Conservation (phyloP, 2,888 invertebrate genomes). For the Myopa tessellatipennis region DNA sequence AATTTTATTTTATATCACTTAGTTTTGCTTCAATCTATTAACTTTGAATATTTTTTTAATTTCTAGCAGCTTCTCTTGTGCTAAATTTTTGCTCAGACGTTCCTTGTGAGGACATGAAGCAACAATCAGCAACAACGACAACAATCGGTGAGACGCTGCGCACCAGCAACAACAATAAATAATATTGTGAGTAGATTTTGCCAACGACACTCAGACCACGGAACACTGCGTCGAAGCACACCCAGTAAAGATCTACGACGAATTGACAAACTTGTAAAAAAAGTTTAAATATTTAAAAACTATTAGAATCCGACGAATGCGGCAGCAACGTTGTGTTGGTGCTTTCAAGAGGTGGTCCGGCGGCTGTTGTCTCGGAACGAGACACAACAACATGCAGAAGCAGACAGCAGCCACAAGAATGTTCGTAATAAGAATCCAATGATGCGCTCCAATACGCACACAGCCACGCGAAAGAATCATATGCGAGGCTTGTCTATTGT, state of each 20-base stretch:
- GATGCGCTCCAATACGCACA: neutral
- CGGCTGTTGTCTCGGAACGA: neutral
- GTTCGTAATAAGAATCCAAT: no score
- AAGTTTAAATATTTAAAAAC: constrained; percentile 65
- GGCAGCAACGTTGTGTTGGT: constrained; percentile 27
- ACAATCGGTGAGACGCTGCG: neutral
- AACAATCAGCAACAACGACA: neutral
- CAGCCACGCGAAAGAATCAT: neutral
- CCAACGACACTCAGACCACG: constrained; percentile 29
- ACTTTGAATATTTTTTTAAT: neutral
- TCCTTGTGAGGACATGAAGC: neutral
- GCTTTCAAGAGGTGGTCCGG: constrained; percentile 3
- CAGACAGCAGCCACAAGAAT: neutral
- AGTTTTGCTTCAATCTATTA: neutral
- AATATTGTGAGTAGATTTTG: constrained; percentile 5
- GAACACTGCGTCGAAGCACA: constrained; percentile 57
- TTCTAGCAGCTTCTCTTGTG: neutral
- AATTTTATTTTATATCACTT: neutral
- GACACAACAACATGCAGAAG: neutral
- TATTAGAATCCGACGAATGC: constrained; percentile 37
- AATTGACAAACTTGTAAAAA: constrained; percentile 64
- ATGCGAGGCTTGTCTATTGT: constrained; percentile 29
- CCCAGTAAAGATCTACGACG: constrained; percentile 63
- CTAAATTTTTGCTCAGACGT: constrained; percentile 28
- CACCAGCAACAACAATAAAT: constrained; percentile 5